Base-by-base conservation (phyloP, 2,888 invertebrate genomes). In the Embidobia sp. region DNA sequence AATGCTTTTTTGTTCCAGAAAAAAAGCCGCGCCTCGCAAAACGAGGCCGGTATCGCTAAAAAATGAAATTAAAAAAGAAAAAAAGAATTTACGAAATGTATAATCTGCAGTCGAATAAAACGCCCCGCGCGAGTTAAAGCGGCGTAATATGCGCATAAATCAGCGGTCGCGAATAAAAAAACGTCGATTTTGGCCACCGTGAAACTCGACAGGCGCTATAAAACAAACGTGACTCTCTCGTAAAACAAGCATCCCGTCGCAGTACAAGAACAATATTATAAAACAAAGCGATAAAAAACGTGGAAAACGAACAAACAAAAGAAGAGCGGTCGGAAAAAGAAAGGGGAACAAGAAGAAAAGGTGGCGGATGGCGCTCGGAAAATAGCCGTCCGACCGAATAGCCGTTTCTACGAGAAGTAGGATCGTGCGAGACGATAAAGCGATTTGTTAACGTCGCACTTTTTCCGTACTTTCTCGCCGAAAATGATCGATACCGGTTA, bases 161-260 rank as follows among this genome's bases (percentile, higher is more conserved):
- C 66, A 83, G 77, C 78, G 78, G 73, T 69, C 63, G 53, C 77
- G 57, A 78, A 77, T 63, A 48, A 49, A 63, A 49, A 40, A 27
- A n/a, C 27, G 29, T 49, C 49, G 63, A 81, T 79, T 79, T 66
- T 63, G 67, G 44, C 77, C 74, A 70, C n/a, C n/a, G n/a, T 78
- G 80, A 78, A 82, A 76, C 75, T 75, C 27, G 44, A 49, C n/a
- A n/a, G 80, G 79, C 76, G 78, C 76, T 79, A 73, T 80, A 80
- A 81, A 79, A 80, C 64, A 73, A 73, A 64, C 70, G 72, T 53
- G 27, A 74, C 72, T 70, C 57, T 57, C 46, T 61, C 76, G 70
- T 76, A 61, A 78, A 79, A 80, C 74, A n/a, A n/a, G n/a, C n/a
- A n/a, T n/a, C n/a, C 57, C 57, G 31, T 8, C 10, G 63, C 18